Conservation (phyloP, 2,888 invertebrate genomes). For the Drosophila neonasuta region DNA sequence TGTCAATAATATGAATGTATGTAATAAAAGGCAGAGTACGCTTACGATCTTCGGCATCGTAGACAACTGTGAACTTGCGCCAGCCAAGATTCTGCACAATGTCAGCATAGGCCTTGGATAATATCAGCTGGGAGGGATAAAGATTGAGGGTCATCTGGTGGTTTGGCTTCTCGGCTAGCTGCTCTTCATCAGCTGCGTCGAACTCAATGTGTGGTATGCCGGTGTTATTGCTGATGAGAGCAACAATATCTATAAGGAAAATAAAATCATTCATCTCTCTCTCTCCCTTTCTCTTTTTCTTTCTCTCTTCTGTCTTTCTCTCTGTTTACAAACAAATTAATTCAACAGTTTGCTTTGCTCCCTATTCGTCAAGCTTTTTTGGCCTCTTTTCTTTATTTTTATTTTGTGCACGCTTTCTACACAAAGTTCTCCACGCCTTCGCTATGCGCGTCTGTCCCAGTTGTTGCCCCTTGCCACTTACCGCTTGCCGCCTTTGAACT, state of each 20-base stretch:
- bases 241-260: constrained; percentile 76
- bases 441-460: not conserved
- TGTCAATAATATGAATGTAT: no score
- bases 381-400: constrained; percentile 37
- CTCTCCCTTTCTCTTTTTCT: not conserved
- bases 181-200: constrained; percentile 83
- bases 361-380: constrained; percentile 31
- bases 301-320: not conserved
- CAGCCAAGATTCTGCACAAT: constrained; percentile 88
- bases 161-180: constrained; percentile 77
- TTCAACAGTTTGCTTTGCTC: constrained; percentile 2
- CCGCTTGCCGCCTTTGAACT: constrained; percentile 81
- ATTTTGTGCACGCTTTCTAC: constrained; percentile 63
- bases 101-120: constrained; percentile 88
- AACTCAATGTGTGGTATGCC: constrained; percentile 86
- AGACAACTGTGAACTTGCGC: constrained; percentile 91
- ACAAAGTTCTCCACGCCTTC: constrained; percentile 37
- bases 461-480: constrained; percentile 45
- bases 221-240: constrained; percentile 85
- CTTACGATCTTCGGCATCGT: constrained; percentile 90
- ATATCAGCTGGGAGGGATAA: constrained; percentile 86
- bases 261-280: not conserved
- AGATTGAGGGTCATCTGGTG: constrained; percentile 87
- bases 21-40: not conserved
- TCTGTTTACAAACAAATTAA: constrained; percentile 54